Evolutionary conservation across 2,113 vertebrate genomes (phyloP).

Genomic region (Varanus salvator): DNA sequence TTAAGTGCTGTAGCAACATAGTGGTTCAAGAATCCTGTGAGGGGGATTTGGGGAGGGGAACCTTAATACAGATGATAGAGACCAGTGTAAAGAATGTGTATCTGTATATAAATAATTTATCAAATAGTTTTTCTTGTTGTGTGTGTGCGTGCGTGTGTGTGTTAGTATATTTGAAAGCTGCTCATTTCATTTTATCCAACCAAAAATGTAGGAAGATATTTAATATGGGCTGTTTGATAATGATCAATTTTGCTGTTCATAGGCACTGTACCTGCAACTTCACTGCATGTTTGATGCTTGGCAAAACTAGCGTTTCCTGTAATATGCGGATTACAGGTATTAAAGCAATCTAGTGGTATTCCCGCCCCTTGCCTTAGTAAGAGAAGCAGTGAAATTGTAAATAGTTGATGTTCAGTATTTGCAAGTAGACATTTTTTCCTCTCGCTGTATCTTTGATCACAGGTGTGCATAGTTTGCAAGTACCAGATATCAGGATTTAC

Average conservation of each 20-base stretch:
- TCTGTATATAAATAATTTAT: constrained; percentile 92
- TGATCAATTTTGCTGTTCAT: constrained; percentile 91
- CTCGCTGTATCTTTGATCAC: constrained; percentile 79
- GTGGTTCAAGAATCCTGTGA: constrained; percentile 79
- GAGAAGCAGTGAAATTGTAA: constrained; percentile 88
- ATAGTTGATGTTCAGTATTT: constrained; percentile 96
- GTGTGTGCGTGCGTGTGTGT: constrained; percentile 75
- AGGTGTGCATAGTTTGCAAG: constrained; percentile 75
- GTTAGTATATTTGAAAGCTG: constrained; percentile 88
- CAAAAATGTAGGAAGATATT: constrained; percentile 80
- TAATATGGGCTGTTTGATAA: constrained; percentile 84
- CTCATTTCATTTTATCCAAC: constrained; percentile 84
- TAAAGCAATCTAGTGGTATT: constrained; percentile 83
- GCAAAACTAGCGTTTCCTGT: constrained; percentile 83
- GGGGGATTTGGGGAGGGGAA: constrained; percentile 64
- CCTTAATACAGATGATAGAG: constrained; percentile 74
- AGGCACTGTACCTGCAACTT: constrained; percentile 84
- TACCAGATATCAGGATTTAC: constrained; percentile 74
- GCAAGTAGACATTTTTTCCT: constrained; percentile 81
- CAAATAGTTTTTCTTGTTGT: constrained; percentile 81
- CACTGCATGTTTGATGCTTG: constrained; percentile 95
- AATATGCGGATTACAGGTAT: constrained; percentile 74
- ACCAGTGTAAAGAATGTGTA: constrained; percentile 93
- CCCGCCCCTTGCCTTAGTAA: constrained; percentile 81
- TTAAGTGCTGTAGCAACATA: constrained; percentile 79